Evolutionary conservation across 2,888 invertebrate species (phyloP).

Genomic region (Mamestra brassicae): DNA sequence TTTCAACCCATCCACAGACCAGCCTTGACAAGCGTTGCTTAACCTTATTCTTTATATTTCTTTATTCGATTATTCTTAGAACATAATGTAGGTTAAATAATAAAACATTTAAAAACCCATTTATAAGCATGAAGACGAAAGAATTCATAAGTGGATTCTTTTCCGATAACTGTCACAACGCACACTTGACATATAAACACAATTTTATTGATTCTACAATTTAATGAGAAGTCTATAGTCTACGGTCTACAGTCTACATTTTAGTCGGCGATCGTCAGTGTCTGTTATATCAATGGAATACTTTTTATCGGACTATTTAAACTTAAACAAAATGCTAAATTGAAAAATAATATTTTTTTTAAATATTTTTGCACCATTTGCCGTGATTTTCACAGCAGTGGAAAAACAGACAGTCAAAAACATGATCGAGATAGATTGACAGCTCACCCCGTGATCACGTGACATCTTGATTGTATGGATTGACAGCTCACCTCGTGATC

Average conservation of each 20-base stretch:
- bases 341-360: too few relatives aligned
- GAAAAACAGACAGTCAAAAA: not conserved
- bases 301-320: too few relatives aligned
- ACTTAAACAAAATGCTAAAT: not conserved
- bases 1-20: too few relatives aligned
- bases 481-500: too few relatives aligned
- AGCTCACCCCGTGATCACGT: too few relatives aligned
- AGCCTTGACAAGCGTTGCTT: too few relatives aligned
- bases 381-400: not conserved
- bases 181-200: slow-evolving; percentile 53
- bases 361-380: not conserved
- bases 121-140: not conserved
- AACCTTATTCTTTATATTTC: too few relatives aligned
- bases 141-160: slow-evolving; percentile 43
- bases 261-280: not conserved
- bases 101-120: not conserved
- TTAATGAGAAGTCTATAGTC: slow-evolving; percentile 32
- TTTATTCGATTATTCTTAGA: too few relatives aligned
- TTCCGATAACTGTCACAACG: slow-evolving; percentile 28
- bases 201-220: slow-evolving; percentile 19
- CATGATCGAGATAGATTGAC: too few relatives aligned
- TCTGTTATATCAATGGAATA: not conserved
- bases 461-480: too few relatives aligned
- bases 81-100: not conserved
- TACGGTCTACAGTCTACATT: not conserved